Evolutionary conservation across 2,888 invertebrate species (phyloP), one percentile per base, ranked within the genome.

Genomic region (Drosophila stalkeri): DNA sequence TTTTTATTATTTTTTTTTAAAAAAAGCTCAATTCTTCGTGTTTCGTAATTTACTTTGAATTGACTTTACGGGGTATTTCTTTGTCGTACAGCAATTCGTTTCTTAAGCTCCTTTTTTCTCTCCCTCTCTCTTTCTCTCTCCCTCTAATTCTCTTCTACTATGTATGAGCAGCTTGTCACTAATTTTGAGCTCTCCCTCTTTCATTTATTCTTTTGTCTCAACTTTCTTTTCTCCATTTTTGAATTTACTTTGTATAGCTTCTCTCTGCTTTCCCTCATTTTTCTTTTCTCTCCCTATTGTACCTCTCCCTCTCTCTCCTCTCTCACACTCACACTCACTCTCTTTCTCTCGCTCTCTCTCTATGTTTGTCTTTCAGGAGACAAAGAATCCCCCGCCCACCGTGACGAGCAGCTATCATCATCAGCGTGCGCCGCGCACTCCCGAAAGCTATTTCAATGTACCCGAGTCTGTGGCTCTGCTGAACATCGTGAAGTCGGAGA

Each of bases 401-500:
- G 85, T 85, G 37, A 90, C 84, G 8, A 87, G 82, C 59, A 90
- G 81, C 67, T 91, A 91, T 46, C 92, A 92, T 37, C 93, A 93
- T 71, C 93, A 93, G 80, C 89, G 93, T 31, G 92, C 93, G 18
- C 93, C 93, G 4, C 89, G 93, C 23, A 93, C 93, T 0, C 93
- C 93, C 2, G 93, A 93, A 67, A 92, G 92, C 65, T 93, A 93
- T 68, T 93, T 93, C 72, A 93, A 93, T 78, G 93, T 93, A 20
- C 93, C 93, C 47, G 93, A 93, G 63, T 93, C 93, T 35, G 93
- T 93, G 75, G 92, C 93, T 1, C 80, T 93, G 52, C 77, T 93
- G 31, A 93, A 93, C 60, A 93, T 93, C 47, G 93, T 93, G 18
- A 93, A 93, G 78, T 93, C 93, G 18, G 93, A 93, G 76, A 86